Evolutionary conservation across 2,888 invertebrate species (phyloP), one percentile per base, ranked within the genome.

Genomic region (Dasysyrphus tricinctus): DNA sequence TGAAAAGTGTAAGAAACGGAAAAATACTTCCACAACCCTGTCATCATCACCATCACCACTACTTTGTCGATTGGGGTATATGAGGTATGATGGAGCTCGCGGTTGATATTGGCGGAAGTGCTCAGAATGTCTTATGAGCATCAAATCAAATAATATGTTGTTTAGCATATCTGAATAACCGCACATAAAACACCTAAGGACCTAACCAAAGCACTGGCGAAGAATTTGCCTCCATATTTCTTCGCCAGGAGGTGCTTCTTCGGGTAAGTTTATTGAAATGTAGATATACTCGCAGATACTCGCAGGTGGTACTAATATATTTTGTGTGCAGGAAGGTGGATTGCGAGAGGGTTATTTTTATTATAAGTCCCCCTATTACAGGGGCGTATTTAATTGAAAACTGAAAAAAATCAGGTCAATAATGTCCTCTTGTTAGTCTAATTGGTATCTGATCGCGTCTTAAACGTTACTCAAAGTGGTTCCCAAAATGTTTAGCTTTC

Each of bases 71-170:
- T 3, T 24, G 44, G 29, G 61, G 16, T 51, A 11, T 19, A 5
- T 6, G 61, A 1, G 0, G 7, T 29, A n/a, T 12, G 24, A 12
- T 34, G 44, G 19, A 39, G 59, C 37, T 39, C 29, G 63, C 16
- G 63, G 42, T 65, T 47, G 47, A 65, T 65, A 65, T 65, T 65
- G 65, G 65, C 34, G 72, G 49, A 74, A 74, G 44, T 65, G 37
- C 69, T 67, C 42, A 11, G 59, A 80, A 77, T 80, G 67, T 67
- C 67, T 80, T 73, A 69, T 77, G 73, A 85, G 80, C 80, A 74
- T 24, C 73, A 80, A 85, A 80, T 85, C 84, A 85, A 77, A 85
- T 77, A 77, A 80, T 77, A 69, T 67, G 76, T 65, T 85, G 80
- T 76, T 85, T 80, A 85, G 76, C 77, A 77, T 63, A 80, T 76